phyloP scores from a whole-genome alignment of 1,140 invertebrate species.

The Ips typographus region DNA sequence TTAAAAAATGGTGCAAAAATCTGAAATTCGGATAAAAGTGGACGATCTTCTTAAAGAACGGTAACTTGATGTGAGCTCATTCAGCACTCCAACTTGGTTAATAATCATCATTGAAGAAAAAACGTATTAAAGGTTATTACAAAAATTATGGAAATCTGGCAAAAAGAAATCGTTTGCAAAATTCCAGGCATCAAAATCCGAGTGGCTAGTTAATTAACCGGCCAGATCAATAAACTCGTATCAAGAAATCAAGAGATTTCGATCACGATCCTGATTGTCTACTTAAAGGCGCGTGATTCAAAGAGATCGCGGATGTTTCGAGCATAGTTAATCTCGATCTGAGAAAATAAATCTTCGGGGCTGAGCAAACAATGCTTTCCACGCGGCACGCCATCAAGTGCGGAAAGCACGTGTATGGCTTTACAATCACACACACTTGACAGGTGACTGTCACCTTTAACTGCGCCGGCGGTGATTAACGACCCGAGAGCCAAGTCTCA shows the following conservation, averaged over 20 bases:
- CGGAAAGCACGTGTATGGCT: conserved; percentile 31
- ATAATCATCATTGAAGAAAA: too few relatives aligned
- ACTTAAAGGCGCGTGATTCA: conserved; percentile 22
- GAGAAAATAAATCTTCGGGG: conserved; percentile 32
- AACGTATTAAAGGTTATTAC: too few relatives aligned
- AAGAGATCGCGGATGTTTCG: conserved; percentile 27
- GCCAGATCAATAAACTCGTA: conserved; percentile 20
- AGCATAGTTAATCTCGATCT: conserved; percentile 31
- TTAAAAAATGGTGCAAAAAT: too few relatives aligned
- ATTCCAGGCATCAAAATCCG: too few relatives aligned
- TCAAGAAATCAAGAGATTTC: conserved; percentile 19
- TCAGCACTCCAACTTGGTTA: too few relatives aligned
- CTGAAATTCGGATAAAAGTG: too few relatives aligned
- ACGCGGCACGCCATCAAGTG: conserved; percentile 22
- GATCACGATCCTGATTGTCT: conserved; percentile 35
- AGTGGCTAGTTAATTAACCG: conserved; percentile 15
- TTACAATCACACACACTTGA: conserved; percentile 34
- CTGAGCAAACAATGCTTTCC: conserved; percentile 36
- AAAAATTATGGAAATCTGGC: too few relatives aligned
- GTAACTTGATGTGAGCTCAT: too few relatives aligned
- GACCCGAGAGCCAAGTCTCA: neutral
- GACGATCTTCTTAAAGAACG: too few relatives aligned
- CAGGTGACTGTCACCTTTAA: conserved; percentile 32
- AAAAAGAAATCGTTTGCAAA: too few relatives aligned
- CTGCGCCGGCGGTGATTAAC: conserved; percentile 3